Conservation (phyloP, 2,113 vertebrate species). For the Erythrolamprus reginae region DNA sequence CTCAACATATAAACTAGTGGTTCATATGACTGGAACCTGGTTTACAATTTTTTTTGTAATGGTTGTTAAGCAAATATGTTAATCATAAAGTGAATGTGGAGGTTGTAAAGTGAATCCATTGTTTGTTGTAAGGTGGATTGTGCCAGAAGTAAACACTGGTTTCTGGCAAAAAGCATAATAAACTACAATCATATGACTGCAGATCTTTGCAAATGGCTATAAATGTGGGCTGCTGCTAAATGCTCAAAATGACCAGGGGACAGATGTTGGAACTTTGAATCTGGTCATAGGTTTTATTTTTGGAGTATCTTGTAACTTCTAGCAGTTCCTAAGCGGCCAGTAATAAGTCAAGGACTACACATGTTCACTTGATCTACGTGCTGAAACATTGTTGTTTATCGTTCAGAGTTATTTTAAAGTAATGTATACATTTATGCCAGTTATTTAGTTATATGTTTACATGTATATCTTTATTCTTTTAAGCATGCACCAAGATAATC, state of each 20-base stretch:
- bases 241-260: neutral
- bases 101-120: neutral
- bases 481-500: slow-evolving; percentile 98
- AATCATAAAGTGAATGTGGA: neutral
- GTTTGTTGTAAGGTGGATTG: neutral
- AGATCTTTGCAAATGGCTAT: neutral
- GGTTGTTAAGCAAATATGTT: neutral
- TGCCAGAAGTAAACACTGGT: neutral
- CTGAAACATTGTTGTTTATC: neutral
- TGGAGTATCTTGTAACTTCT: neutral
- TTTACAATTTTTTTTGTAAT: neutral
- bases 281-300: neutral
- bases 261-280: neutral
- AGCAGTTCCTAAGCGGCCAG: neutral
- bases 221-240: neutral
- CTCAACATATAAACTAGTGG: too few relatives aligned
- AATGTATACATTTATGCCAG: too few relatives aligned
- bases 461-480: slow-evolving; percentile 27
- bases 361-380: neutral
- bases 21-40: too few relatives aligned
- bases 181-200: neutral
- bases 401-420: neutral
- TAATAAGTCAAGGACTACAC: too few relatives aligned
- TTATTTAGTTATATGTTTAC: neutral
- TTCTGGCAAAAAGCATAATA: neutral